Evolutionary conservation across 2,113 vertebrate genomes (phyloP).

Genomic region (Lynx canadensis): DNA sequence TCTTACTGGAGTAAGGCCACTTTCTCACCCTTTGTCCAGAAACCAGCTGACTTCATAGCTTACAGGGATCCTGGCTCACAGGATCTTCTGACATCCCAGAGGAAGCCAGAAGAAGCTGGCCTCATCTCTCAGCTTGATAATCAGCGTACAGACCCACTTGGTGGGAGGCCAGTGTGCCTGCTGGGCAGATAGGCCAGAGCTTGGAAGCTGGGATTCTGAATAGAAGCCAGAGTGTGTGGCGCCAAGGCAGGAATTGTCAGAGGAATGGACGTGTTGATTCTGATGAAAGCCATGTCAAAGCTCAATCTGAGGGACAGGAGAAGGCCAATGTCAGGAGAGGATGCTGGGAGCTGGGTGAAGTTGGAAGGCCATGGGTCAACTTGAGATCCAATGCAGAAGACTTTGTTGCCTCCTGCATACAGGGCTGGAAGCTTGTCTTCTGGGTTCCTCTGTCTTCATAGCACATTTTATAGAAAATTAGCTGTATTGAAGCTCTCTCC

Average conservation of each 20-base stretch:
- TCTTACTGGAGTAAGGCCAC: not conserved
- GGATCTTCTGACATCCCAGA: not conserved
- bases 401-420: not conserved
- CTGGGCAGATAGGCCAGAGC: not conserved
- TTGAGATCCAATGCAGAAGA: not conserved
- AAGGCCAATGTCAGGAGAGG: not conserved
- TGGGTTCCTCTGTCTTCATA: not conserved
- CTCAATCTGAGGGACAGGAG: not conserved
- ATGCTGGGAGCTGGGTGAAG: not conserved
- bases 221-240: not conserved
- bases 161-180: not conserved
- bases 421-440: not conserved
- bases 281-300: not conserved
- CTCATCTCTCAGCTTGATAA: not conserved
- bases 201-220: not conserved
- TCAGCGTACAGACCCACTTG: not conserved
- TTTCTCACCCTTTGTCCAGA: not conserved
- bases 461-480: not conserved
- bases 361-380: not conserved
- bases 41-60: not conserved
- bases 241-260: not conserved
- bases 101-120: not conserved
- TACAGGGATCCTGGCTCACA: not conserved
- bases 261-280: not conserved
- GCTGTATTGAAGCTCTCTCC: not conserved